Evolutionary conservation across 2,797 vertebrate species (phyloP), one percentile per base, ranked within the genome.

Genomic region (Streptopelia turtur): DNA sequence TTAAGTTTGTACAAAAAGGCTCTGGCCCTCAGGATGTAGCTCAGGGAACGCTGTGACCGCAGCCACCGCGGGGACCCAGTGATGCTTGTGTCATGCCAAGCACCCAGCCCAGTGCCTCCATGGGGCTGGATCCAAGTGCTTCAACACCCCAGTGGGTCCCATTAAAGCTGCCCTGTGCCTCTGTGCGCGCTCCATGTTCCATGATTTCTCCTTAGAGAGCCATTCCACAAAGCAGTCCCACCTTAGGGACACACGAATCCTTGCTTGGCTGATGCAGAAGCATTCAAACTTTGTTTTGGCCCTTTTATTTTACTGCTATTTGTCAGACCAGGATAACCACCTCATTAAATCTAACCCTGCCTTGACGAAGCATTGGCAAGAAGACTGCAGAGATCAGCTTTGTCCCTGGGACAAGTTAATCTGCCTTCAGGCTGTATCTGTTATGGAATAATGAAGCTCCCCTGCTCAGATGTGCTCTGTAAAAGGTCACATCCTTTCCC

Each of bases 331-430:
- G 84, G 87, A 70, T 83, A 89, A 94, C 83, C 56, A 82, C 45
- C 59, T 89, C 79, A 86, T 95, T 96, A 96, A 94, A 94, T 69
- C 77, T 91, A 75, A 1, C 63, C 35, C 68, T 75, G 83, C 75
- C 86, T 85, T 87, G 59, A 89, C 89, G 75, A 66, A 92, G 66
- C 69, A 33, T 79, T 91, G 86, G 81, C 89, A 89, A 39, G 6
- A 55, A 77, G 86, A 87, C 37, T 92, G 87, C 93, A 83, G 74
- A 94, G 72, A 93, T 92, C 93, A 95, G 82, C 89, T 96, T 94
- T 96, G 93, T 92, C 84, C 68, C 76, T 81, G 56, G 64, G 94
- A 94, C 90, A 82, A 25, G 37, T 84, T 80, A 59, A 84, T 95
- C 87, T 89, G 57, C 79, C 93, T 92, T 27, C 61, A 68, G 74